Base-by-base conservation (phyloP, 2,888 invertebrate species). In the Luffia ferchaultella region DNA sequence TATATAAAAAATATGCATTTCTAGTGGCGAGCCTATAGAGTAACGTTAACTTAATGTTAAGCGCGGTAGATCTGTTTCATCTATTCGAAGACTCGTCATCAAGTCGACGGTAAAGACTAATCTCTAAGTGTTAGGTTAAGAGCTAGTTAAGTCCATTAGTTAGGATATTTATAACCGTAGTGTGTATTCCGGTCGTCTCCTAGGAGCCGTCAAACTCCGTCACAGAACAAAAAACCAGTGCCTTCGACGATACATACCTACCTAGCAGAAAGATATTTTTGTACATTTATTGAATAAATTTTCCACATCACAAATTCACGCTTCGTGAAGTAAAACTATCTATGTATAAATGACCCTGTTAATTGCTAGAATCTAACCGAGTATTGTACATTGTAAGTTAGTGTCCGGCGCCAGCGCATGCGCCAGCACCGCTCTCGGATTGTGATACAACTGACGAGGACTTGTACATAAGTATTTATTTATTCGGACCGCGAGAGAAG, bases 171-270 rank as follows among this genome's bases (percentile, higher is more conserved):
- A 82, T 82, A 74, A 76, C 68, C 30, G 60, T n/a, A 47, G 61
- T n/a, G n/a, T n/a, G n/a, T n/a, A n/a, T n/a, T n/a, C n/a, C n/a
- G n/a, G n/a, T n/a, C n/a, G n/a, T n/a, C n/a, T n/a, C n/a, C 40
- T 7, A 7, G 40, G 40, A 7, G 9, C 9, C 40, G 40, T 7
- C 9, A 40, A 44, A 17, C 45, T 45, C 45, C 20, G 45, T 2
- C 16, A 12, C 9, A 16, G 16, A n/a, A 46, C 17, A n/a, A 42
- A 63, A 67, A 74, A 79, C 80, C 82, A 83, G 83, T 82, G 83
- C 83, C 83, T 83, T 83, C 67, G 67, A 76, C 74, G 73, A 79
- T 74, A 79, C 80, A 82, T 80, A 83, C 82, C 77, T 79, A 76
- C 75, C 68, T 74, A 61, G 73, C 68, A 70, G 70, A 74, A 57